Base-by-base conservation (phyloP, 2,888 invertebrate species). In the Podabrus alpinus region DNA sequence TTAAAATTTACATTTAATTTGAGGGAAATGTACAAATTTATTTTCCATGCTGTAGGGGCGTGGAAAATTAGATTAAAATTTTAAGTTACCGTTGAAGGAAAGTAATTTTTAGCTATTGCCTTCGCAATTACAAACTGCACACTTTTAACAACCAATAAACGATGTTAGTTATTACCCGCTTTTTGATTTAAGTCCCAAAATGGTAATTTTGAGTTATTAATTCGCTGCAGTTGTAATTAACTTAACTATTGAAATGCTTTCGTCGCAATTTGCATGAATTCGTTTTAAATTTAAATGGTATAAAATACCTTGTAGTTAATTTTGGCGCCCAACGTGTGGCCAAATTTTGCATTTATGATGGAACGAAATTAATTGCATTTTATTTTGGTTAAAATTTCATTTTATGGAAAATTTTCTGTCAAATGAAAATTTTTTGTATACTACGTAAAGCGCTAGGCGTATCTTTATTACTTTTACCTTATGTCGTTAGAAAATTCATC, bases 1-100 rank as follows among this genome's bases (percentile, higher is more conserved):
- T 69, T 69, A 69, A 69, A 61, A 64, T 64, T 70, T 62, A 29
- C 62, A 45, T 29, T 29, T 64, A 70, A 70, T 70, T 70, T 17
- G 45, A 19, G 16, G 64, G 64, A 64, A 70, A 70, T 64, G 45
- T 64, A 45, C 29, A 64, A 17, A 70, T 59, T 64, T 64, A 64
- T 64, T 70, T 70, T 70, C 45, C 64, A 59, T 19, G 70, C 64
- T 59, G 17, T 45, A 16, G 64, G 64, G 70, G 62, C 25, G 69
- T 60, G 16, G 69, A 59, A n/a, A 69, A 21, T 64, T 64, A 64
- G 64, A 70, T 70, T 70, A 70, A 64, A 64, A 64, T 64, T 15
- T 70, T 24, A 60, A n/a, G 45, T 45, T 45, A 45, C 45, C 45
- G 45, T 45, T n/a, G n/a, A 45, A n/a, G 45, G n/a, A 45, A 45